Conservation (phyloP, 2,797 vertebrate genomes). For the Etheostoma nigrum region DNA sequence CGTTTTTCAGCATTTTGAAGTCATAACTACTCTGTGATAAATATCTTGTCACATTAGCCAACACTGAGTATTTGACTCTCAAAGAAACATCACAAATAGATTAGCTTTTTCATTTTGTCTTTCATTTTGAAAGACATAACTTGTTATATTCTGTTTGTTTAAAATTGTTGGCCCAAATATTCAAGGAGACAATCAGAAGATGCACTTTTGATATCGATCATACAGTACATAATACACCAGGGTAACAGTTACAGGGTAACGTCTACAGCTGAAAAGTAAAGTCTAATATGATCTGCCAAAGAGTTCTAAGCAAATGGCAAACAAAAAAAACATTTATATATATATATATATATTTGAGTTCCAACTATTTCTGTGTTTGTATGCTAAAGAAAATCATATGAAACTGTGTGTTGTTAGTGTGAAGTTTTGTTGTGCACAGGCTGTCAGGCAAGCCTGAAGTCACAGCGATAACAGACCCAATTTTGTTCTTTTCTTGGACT, state of each 20-base stretch:
- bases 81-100: background rate
- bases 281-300: background rate
- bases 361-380: background rate
- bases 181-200: background rate
- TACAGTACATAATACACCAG: background rate
- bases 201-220: background rate
- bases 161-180: background rate
- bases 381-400: background rate
- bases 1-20: background rate
- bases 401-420: background rate
- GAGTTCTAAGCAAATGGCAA: background rate
- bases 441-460: conserved; percentile 6
- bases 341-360: background rate
- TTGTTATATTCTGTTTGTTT: background rate
- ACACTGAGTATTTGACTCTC: background rate
- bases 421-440: background rate
- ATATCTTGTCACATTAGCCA: background rate
- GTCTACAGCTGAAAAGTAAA: conserved; percentile 6
- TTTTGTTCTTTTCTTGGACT: background rate
- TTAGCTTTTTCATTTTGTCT: background rate
- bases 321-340: background rate
- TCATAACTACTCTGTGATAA: background rate
- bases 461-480: background rate
- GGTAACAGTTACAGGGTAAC: background rate
- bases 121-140: background rate